These are phyloP conservation scores for Pseudochirops corinnae DNA, from an alignment of 2,797 vertebrate genomes.

Conservation along the genomic window DNA sequence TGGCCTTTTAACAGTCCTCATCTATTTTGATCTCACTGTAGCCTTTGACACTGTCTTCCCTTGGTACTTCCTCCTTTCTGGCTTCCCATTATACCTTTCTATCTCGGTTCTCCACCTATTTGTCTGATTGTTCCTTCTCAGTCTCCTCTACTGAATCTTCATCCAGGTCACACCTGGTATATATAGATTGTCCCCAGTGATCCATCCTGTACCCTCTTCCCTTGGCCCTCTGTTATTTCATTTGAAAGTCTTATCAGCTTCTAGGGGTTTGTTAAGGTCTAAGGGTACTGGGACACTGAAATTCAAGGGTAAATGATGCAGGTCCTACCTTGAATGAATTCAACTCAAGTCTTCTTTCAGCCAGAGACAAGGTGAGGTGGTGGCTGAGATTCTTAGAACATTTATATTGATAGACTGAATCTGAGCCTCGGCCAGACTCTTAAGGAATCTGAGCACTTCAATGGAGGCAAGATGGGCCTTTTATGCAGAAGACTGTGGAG, in stretches of 20 bases:
- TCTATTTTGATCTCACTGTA: neutral
- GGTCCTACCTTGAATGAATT: no score
- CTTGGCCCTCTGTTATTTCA: neutral
- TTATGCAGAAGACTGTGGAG: no score
- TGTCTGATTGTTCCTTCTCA: neutral
- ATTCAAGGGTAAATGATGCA: no score
- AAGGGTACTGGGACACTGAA: no score
- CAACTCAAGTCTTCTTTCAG: no score
- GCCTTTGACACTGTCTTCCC: neutral
- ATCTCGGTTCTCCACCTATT: neutral
- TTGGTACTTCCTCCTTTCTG: neutral
- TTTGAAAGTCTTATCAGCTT: neutral
- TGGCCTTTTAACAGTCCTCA: neutral
- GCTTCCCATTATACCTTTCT: neutral
- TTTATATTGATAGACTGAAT: no score
- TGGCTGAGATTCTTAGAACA: no score
- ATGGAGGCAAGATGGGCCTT: no score
- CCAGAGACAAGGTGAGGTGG: no score
- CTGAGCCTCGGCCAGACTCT: no score
- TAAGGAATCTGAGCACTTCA: no score
- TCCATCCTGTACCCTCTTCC: neutral
- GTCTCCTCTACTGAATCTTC: neutral
- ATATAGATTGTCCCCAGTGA: neutral
- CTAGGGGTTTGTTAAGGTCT: no score
- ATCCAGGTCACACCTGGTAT: neutral